Conservation (phyloP, 2,797 vertebrate species). For the Microcaecilia unicolor region DNA sequence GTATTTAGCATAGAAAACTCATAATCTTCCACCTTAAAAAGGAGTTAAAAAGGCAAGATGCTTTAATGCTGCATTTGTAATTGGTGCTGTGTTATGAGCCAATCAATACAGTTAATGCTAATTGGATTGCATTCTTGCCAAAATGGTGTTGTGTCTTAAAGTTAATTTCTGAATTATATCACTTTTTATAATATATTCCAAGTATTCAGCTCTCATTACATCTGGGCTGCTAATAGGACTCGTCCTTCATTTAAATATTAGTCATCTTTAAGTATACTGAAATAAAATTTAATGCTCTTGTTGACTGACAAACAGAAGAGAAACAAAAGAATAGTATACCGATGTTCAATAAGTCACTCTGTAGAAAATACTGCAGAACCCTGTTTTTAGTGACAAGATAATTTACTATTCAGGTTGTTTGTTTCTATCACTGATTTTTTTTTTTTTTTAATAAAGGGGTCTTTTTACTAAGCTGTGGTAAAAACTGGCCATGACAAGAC, state of each 20-base stretch:
- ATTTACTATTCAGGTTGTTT: too few species aligned
- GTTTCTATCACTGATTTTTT: too few species aligned
- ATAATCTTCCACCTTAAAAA: constrained; percentile 39
- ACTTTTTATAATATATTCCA: constrained; percentile 28
- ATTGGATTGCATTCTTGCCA: constrained; percentile 38
- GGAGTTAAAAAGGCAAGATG: constrained; percentile 35
- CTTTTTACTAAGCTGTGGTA: too few species aligned
- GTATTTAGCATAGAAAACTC: constrained; percentile 40
- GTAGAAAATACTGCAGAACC: too few species aligned
- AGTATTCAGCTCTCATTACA: constrained; percentile 15
- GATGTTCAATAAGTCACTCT: too few species aligned
- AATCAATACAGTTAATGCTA: constrained; percentile 38
- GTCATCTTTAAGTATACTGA: constrained; percentile 9
- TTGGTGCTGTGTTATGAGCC: constrained; percentile 16
- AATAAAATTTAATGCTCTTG: constrained; percentile 2
- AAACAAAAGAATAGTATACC: too few species aligned
- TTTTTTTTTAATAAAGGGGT: too few species aligned
- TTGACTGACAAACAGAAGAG: constrained; percentile 4
- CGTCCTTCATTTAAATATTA: constrained; percentile 14
- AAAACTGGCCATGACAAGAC: too few species aligned
- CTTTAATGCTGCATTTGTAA: constrained; percentile 26
- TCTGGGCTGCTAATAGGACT: constrained; percentile 20
- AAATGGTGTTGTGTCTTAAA: constrained; percentile 35
- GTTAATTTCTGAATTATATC: constrained; percentile 41
- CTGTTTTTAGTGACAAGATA: too few species aligned